Evolutionary conservation across 2,888 invertebrate genomes (phyloP), one percentile per base, ranked within the genome.

Genomic region (Heliconius aoede): DNA sequence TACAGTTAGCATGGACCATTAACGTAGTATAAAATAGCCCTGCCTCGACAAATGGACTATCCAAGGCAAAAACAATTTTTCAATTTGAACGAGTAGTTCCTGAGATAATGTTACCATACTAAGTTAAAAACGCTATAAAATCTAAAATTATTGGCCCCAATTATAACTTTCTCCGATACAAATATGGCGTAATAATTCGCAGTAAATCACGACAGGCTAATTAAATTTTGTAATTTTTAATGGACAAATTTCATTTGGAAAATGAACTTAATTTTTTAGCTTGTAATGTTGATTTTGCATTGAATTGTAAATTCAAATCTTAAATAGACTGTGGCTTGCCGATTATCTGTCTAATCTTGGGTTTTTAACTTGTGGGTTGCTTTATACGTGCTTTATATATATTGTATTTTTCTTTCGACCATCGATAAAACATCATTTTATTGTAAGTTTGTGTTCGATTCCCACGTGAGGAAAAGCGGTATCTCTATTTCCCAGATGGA

Each of bases 171-270:
- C 82, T 74, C 81, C 83, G 81, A 80, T 82, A 76, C 74, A 71
- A 82, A 81, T 83, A 84, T 82, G 76, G 58, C 76, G 77, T 81
- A 81, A 82, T 84, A 82, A 83, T 75, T 26, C 81, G 81, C 40
- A 74, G 80, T 84, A 80, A 76, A 84, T 82, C 83, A 86, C 84
- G 84, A 83, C 82, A 72, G 40, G 26, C 65, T 84, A 79, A 79
- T 76, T 79, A 76, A 76, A 71, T 80, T 71, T 64, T 69, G 64
- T 76, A 62, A 58, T 77, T 68, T 68, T 67, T 74, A 40, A 58
- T 55, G 3, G 51, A 0, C 5, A 18, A 46, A 46, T 46, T 36
- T 9, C n/a, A 68, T 51, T 5, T 15, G 4, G 5, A 65, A 65
- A 24, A 24, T 65, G 24, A 36, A 36, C 24, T 21, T 36, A 3